A percentile compares a stretch with the other conserved stretches of the same genome.
These are phyloP conservation scores for Rhyacophila brunnea DNA, from an alignment of 1,140 invertebrate genomes.

Conservation along the genomic window DNA sequence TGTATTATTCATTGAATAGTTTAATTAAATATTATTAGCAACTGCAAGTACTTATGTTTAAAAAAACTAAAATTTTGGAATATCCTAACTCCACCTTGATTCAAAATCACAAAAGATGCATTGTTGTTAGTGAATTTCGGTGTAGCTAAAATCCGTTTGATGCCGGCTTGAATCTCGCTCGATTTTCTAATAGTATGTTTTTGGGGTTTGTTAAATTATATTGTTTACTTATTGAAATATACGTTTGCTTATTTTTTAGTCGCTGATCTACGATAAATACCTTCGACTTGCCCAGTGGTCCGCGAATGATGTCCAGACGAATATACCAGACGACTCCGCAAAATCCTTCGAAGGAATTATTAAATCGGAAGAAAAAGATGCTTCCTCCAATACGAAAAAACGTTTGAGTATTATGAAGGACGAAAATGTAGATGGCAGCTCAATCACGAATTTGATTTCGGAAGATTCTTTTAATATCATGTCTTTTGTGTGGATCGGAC, in stretches of 20 bases:
- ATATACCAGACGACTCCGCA: constrained; percentile 33
- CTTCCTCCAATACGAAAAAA: constrained; percentile 6
- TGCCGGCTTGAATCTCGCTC: no score
- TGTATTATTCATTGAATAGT: no score
- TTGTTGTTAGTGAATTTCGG: no score
- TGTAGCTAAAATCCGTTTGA: no score
- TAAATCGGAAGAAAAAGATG: constrained; percentile 3
- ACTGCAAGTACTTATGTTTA: no score
- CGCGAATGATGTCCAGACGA: constrained; percentile 38
- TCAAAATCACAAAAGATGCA: no score
- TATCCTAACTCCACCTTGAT: no score
- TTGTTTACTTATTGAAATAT: background rate
- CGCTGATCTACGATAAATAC: constrained; percentile 62
- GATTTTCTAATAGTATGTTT: no score
- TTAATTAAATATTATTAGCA: no score
- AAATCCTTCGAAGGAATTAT: constrained; percentile 7
- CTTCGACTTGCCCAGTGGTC: constrained; percentile 49
- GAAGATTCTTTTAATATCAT: constrained; percentile 81
- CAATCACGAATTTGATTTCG: constrained; percentile 79
- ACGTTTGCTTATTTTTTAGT: constrained; percentile 45
- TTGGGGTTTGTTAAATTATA: no score
- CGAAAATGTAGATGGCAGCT: constrained; percentile 56
- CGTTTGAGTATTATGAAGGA: constrained; percentile 17
- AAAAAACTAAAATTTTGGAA: no score
- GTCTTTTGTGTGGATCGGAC: constrained; percentile 80